Evolutionary conservation across 2,888 invertebrate genomes (phyloP), one percentile per base, ranked within the genome.

Genomic region (Desoria tigrina): DNA sequence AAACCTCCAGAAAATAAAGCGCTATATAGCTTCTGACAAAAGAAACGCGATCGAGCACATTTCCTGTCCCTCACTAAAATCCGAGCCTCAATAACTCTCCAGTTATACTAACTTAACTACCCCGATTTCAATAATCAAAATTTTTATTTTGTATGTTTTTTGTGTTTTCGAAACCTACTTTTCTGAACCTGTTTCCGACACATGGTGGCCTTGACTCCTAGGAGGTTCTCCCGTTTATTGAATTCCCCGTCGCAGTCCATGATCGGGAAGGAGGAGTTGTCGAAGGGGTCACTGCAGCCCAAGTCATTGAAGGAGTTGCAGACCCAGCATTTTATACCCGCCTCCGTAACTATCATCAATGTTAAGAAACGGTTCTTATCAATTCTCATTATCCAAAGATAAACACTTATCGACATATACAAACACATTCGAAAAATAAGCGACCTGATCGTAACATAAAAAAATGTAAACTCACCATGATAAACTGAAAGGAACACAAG

Each of bases 121-220:
- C n/a, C n/a, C n/a, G n/a, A n/a, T n/a, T n/a, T n/a, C n/a, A n/a
- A n/a, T n/a, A n/a, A n/a, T n/a, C n/a, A n/a, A n/a, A n/a, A n/a
- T n/a, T n/a, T n/a, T n/a, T n/a, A 45, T 11, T 45, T 6, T 9
- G 6, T 45, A 53, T 16, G 14, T 28, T 7, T 9, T 37, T 28
- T 51, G 26, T 63, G 58, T 53, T 63, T 66, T 63, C 18, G 55
- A 32, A 28, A 32, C 26, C 18, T 57, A 90, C 91, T 89, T 87
- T 94, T 94, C 80, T 94, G 94, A 65, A 94, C 83, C 64, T 92
- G 91, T 84, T 94, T 94, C 51, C 94, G 85, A 79, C 94, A 94
- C 91, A 94, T 92, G 14, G 88, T 90, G 0, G 94, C 86, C 50
- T 84, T 83, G 0, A 88, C 83, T 23, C 87, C 88, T 18, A n/a